phyloP scores from a whole-genome alignment of 2,113 vertebrate genomes.

The Apteryx mantelli region DNA sequence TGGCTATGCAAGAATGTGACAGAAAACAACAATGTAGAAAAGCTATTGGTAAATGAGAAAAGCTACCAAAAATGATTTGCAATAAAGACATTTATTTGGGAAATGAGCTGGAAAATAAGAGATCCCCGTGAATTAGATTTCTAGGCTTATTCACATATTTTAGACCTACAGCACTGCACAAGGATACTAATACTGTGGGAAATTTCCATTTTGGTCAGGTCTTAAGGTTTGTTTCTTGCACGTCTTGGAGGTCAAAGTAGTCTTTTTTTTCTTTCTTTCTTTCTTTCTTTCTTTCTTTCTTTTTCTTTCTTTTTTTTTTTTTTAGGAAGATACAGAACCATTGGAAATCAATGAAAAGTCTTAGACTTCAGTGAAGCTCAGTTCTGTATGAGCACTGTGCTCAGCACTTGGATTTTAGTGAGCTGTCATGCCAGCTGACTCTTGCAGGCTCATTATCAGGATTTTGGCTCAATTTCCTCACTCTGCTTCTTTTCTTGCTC shows the following conservation, averaged over 20 bases:
- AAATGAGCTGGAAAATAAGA: background rate
- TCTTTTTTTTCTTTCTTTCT: background rate
- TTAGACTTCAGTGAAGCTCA: background rate
- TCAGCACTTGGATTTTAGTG: background rate
- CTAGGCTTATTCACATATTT: background rate
- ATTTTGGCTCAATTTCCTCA: background rate
- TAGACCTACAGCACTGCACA: background rate
- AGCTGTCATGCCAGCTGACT: background rate
- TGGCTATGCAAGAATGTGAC: background rate
- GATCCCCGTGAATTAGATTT: background rate
- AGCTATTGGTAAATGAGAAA: background rate
- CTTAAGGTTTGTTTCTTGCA: background rate
- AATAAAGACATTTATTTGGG: background rate
- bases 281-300: background rate
- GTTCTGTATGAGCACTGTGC: background rate
- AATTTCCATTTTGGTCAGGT: background rate
- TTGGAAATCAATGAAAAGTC: background rate
- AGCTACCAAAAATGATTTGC: background rate
- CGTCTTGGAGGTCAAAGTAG: background rate
- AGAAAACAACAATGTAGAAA: background rate
- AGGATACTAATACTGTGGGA: background rate
- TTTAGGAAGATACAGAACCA: background rate
- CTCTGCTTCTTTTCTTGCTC: background rate
- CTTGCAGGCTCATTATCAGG: background rate
- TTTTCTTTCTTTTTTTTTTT: background rate